These are phyloP conservation scores for Euwallacea fornicatus DNA, from an alignment of 1,140 invertebrate species.

Conservation along the genomic window DNA sequence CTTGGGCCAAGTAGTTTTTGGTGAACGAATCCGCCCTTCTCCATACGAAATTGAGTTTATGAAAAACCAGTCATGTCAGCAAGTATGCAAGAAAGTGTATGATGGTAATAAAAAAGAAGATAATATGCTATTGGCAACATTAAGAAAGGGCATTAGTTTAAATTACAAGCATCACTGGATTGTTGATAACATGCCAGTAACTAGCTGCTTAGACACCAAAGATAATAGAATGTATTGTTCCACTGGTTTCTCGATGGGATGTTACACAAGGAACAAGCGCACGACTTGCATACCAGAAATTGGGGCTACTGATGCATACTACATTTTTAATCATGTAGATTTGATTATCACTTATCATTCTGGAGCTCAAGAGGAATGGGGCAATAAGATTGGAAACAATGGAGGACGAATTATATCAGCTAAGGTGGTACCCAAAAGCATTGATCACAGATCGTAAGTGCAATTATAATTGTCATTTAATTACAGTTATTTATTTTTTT, in stretches of 20 bases:
- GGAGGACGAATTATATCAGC: constrained; percentile 89
- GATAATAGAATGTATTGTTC: constrained; percentile 82
- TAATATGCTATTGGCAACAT: constrained; percentile 72
- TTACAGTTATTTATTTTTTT: no score
- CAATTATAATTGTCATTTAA: not conserved
- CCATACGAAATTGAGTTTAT: constrained; percentile 81
- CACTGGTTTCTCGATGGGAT: constrained; percentile 98
- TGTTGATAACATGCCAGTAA: constrained; percentile 96
- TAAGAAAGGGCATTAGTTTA: constrained; percentile 91
- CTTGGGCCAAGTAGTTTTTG: constrained; percentile 97
- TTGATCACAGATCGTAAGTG: constrained; percentile 48
- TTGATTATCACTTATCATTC: constrained; percentile 92
- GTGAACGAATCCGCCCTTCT: constrained; percentile 92
- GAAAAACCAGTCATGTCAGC: constrained; percentile 71
- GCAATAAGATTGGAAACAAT: constrained; percentile 69
- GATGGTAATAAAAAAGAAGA: constrained; percentile 63
- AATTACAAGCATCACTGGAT: constrained; percentile 99
- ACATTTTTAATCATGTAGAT: constrained; percentile 97
- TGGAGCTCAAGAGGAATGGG: constrained; percentile 82
- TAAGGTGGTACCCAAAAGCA: constrained; percentile 59
- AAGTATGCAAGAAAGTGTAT: constrained; percentile 80
- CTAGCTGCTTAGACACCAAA: constrained; percentile 89
- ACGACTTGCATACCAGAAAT: constrained; percentile 43
- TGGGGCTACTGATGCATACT: constrained; percentile 62
- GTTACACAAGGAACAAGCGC: constrained; percentile 64